A percentile compares a stretch with the other conserved stretches of the same genome.
Conservation (phyloP, 1,140 invertebrate genomes). For the Diachasma alloeum region DNA sequence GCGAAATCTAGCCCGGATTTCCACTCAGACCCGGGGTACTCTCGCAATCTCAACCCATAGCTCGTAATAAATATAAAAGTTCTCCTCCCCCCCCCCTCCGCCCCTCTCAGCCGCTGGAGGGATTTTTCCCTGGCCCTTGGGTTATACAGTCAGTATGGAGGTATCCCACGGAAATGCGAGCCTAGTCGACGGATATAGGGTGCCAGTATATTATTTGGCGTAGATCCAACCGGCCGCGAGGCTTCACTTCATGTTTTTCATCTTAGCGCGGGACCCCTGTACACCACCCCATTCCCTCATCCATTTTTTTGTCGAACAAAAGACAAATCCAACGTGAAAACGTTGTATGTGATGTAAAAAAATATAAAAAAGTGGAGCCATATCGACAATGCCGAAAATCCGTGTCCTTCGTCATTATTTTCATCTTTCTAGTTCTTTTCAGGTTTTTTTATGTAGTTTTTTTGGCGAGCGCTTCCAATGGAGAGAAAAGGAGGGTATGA, state of each 20-base stretch:
- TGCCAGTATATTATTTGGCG: constrained; percentile 60
- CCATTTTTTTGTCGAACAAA: constrained; percentile 29
- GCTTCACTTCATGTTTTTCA: constrained; percentile 54
- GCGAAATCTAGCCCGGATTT: constrained; percentile 16
- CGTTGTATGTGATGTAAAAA: neutral
- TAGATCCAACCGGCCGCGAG: constrained; percentile 53
- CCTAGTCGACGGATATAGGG: constrained; percentile 34
- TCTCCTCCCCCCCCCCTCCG: constrained; percentile 17
- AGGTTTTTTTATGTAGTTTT: constrained; percentile 5
- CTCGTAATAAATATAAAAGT: constrained; percentile 58
- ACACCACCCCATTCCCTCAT: neutral
- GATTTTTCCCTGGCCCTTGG: neutral
- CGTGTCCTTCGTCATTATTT: constrained; percentile 10
- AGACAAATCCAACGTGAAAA: constrained; percentile 27
- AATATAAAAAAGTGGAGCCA: neutral
- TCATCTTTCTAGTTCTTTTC: constrained; percentile 15
- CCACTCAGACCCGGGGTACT: constrained; percentile 18
- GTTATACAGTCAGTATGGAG: constrained; percentile 13
- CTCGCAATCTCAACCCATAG: constrained; percentile 39
- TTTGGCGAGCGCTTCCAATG: constrained; percentile 20
- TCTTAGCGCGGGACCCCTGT: constrained; percentile 45
- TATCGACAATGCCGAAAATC: constrained; percentile 9
- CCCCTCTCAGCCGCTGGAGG: constrained; percentile 28
- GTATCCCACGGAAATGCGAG: constrained; percentile 7
- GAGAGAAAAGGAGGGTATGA: neutral